phyloP scores from a whole-genome alignment of 1,140 invertebrate species.

The Bradysia coprophila region DNA sequence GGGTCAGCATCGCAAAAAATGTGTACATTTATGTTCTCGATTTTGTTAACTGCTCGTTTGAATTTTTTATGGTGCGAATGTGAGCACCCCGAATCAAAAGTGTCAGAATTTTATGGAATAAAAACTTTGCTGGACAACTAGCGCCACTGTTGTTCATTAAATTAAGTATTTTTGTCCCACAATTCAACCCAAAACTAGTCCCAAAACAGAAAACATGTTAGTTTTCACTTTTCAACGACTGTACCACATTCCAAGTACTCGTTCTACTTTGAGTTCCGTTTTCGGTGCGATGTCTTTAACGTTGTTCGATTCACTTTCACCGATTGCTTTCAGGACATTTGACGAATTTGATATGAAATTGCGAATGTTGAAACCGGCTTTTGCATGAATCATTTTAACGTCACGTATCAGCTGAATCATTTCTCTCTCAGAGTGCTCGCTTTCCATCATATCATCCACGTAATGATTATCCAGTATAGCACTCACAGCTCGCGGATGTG shows the following conservation, averaged over 20 bases:
- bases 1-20: too few relatives aligned
- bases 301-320: background rate
- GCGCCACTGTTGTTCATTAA: too few relatives aligned
- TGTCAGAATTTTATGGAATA: too few relatives aligned
- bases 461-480: conserved; percentile 15
- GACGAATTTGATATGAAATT: background rate
- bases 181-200: too few relatives aligned
- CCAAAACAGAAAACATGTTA: too few relatives aligned
- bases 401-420: background rate
- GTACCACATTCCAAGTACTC: background rate
- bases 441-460: conserved; percentile 15
- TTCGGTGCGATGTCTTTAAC: background rate
- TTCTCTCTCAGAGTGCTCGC: background rate
- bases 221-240: too few relatives aligned
- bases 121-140: too few relatives aligned
- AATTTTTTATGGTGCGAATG: too few relatives aligned
- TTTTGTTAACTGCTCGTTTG: too few relatives aligned
- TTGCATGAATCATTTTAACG: background rate
- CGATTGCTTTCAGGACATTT: background rate
- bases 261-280: background rate
- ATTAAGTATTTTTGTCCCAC: too few relatives aligned
- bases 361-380: background rate
- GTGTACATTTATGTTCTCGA: too few relatives aligned
- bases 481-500: conserved; percentile 9
- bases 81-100: too few relatives aligned